phyloP scores from a whole-genome alignment of 2,888 invertebrate species.

The Branchinecta sandiegonensis region DNA sequence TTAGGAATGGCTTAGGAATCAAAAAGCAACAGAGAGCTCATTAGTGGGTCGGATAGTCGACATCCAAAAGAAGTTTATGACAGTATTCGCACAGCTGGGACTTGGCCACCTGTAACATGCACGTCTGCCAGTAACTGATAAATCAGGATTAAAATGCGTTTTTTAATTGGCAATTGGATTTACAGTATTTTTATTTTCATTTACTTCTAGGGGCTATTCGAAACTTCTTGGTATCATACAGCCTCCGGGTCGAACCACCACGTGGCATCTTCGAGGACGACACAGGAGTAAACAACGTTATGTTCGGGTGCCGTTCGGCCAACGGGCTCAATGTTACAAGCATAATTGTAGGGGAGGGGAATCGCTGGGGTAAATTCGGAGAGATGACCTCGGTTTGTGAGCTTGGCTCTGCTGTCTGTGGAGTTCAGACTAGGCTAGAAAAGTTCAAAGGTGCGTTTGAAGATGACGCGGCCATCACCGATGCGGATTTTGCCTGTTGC shows the following conservation, averaged over 20 bases:
- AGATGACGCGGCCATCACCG: neutral
- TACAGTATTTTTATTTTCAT: neutral
- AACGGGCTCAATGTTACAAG: neutral
- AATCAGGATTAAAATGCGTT: too few species aligned
- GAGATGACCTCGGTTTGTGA: neutral
- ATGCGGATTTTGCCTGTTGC: neutral
- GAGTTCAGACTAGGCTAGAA: conserved; percentile 1
- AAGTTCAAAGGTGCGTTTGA: neutral
- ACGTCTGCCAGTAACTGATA: too few species aligned
- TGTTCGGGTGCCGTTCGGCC: neutral
- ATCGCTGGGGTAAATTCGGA: neutral
- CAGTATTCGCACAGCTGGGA: too few species aligned
- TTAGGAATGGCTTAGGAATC: too few species aligned
- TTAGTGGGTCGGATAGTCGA: too few species aligned
- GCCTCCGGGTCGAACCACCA: neutral
- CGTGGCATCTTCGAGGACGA: conserved; percentile 6
- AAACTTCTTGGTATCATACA: conserved; percentile 1
- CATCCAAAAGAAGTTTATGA: too few species aligned
- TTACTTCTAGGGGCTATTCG: neutral
- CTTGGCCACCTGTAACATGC: too few species aligned
- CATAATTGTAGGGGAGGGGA: neutral
- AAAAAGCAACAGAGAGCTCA: too few species aligned
- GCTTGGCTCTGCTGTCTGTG: conserved; percentile 1
- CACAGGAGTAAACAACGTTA: neutral
- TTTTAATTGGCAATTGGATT: too few species aligned